Conservation (phyloP, 2,113 vertebrate genomes). For the Ammospiza nelsoni region DNA sequence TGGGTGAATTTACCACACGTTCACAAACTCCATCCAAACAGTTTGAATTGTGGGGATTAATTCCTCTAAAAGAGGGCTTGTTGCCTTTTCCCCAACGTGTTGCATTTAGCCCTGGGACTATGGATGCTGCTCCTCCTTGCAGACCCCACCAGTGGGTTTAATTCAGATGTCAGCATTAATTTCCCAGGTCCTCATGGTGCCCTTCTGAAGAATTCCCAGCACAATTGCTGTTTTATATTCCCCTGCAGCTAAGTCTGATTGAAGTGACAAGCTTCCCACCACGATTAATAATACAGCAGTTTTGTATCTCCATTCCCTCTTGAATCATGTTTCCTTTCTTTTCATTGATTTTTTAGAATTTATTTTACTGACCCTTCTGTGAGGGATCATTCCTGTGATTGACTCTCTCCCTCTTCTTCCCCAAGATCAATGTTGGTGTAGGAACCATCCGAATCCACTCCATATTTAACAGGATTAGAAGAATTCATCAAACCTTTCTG, state of each 20-base stretch:
- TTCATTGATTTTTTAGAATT: not conserved
- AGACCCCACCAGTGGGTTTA: not conserved
- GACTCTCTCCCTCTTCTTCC: not conserved
- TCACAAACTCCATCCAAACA: not conserved
- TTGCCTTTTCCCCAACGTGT: not conserved
- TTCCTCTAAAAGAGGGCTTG: not conserved
- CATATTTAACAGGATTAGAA: not conserved
- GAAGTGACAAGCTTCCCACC: not conserved
- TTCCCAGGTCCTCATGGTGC: not conserved
- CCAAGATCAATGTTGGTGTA: not conserved
- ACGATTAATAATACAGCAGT: not conserved
- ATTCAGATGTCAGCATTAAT: not conserved
- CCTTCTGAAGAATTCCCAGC: not conserved
- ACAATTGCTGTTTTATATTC: not conserved
- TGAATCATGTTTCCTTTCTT: not conserved
- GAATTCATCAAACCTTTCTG: not conserved
- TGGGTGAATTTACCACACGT: not conserved
- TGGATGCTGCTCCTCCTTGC: not conserved
- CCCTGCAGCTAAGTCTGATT: not conserved
- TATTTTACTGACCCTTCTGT: not conserved
- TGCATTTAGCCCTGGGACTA: not conserved
- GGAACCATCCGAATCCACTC: not conserved
- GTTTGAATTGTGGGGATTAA: not conserved
- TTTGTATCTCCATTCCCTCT: not conserved
- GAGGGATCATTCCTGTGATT: not conserved